phyloP scores from a whole-genome alignment of 2,113 vertebrate species.

The Oryzias curvinotus region DNA sequence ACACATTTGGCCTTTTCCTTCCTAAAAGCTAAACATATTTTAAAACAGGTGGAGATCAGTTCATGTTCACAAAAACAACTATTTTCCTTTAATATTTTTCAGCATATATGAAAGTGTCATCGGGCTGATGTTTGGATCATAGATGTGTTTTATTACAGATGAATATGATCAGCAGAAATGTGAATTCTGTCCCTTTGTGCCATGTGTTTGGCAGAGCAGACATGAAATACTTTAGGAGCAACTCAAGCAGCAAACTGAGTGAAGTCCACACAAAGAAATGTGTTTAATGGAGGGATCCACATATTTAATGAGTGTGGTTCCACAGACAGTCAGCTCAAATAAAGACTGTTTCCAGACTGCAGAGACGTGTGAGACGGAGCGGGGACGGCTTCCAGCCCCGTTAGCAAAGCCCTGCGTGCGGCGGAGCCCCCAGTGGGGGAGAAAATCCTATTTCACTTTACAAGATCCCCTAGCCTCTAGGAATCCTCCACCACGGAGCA shows the following conservation, averaged over 20 bases:
- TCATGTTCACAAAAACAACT: no score
- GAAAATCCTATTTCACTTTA: slow-evolving; percentile 81
- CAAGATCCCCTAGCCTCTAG: slow-evolving; percentile 71
- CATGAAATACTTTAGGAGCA: slow-evolving; percentile 7
- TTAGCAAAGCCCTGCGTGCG: slow-evolving; percentile 70
- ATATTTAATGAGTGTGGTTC: slow-evolving; percentile 62
- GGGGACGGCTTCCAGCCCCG: slow-evolving; percentile 67
- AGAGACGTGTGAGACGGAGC: slow-evolving; percentile 55
- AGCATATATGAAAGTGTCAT: no score
- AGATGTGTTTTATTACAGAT: neutral
- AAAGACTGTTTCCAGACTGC: slow-evolving; percentile 68
- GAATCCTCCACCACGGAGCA: slow-evolving; percentile 57
- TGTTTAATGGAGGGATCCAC: slow-evolving; percentile 43
- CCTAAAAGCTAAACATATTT: no score
- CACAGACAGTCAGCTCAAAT: slow-evolving; percentile 58
- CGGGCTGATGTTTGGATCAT: no score
- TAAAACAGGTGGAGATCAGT: no score
- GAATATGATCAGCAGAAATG: neutral
- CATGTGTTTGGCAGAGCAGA: slow-evolving; percentile 3
- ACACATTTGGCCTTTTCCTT: no score
- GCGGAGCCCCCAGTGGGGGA: slow-evolving; percentile 69
- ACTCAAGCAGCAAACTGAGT: slow-evolving; percentile 20
- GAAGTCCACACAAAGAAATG: slow-evolving; percentile 64
- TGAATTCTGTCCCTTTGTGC: neutral
- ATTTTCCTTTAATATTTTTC: no score